These are phyloP conservation scores for Cyclina sinensis DNA, from an alignment of 1,140 invertebrate species.

Conservation along the genomic window DNA sequence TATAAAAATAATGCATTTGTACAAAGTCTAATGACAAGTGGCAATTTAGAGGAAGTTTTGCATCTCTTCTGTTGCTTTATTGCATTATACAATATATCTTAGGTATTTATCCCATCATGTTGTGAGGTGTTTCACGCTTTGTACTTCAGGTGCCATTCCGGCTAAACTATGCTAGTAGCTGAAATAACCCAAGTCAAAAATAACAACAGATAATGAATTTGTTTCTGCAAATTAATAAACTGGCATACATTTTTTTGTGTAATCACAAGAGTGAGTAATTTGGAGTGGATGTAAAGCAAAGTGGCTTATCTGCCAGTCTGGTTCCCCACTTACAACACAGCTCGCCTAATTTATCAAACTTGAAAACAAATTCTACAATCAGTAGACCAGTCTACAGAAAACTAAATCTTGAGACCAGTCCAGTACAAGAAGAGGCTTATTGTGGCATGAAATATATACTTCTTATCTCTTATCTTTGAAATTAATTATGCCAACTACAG, in stretches of 20 bases:
- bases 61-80: not conserved
- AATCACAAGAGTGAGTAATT: constrained; percentile 26
- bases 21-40: too few relatives aligned
- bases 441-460: constrained; percentile 56
- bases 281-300: constrained; percentile 48
- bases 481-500: constrained; percentile 60
- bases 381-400: not conserved
- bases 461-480: constrained; percentile 47
- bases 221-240: constrained; percentile 25
- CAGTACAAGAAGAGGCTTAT: constrained; percentile 4
- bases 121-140: not conserved
- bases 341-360: constrained; percentile 25
- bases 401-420: not conserved
- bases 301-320: constrained; percentile 46
- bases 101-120: not conserved
- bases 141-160: not conserved
- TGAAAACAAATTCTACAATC: not conserved
- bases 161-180: constrained; percentile 2
- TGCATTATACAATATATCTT: not conserved
- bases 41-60: not conserved
- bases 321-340: constrained; percentile 33
- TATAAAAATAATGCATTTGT: too few relatives aligned
- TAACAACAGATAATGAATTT: constrained; percentile 22
- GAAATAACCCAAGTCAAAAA: not conserved
- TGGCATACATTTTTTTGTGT: constrained; percentile 25